These are phyloP conservation scores for Polylopha cassiicola DNA, from an alignment of 2,888 invertebrate species.

Conservation along the genomic window DNA sequence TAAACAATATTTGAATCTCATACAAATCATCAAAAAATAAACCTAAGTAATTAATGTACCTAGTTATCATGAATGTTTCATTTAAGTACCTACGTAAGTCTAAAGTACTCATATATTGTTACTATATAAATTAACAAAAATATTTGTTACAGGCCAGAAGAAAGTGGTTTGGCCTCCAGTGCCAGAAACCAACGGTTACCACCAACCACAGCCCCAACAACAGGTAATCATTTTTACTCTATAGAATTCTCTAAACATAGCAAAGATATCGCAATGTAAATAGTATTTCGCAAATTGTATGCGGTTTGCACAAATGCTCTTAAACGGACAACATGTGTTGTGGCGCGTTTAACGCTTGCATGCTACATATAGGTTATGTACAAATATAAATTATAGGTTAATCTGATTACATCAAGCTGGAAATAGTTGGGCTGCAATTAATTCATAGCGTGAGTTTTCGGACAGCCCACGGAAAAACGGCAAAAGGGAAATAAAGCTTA, in stretches of 20 bases:
- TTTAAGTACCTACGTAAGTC: no score
- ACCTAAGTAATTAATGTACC: no score
- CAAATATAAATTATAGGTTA: constrained; percentile 1
- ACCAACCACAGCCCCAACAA: constrained; percentile 62
- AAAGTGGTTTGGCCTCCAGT: constrained; percentile 93
- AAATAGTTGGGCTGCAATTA: no score
- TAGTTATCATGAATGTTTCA: no score
- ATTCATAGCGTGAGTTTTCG: no score
- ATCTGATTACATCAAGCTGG: constrained; percentile 5
- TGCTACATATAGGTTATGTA: constrained; percentile 10
- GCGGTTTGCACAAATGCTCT: constrained; percentile 15
- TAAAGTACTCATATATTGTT: no score
- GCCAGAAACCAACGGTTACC: constrained; percentile 80
- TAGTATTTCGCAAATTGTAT: constrained; percentile 7
- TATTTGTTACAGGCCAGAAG: constrained; percentile 83
- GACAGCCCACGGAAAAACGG: no score
- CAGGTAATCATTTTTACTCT: constrained; percentile 67
- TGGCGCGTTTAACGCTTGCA: constrained; percentile 10
- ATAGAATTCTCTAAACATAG: neutral
- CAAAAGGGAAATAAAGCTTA: no score
- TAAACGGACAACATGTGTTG: constrained; percentile 6
- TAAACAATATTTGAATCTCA: no score
- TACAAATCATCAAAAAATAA: no score
- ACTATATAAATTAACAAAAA: neutral
- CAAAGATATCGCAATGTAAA: constrained; percentile 10